Evolutionary conservation across 2,797 vertebrate species (phyloP).

Genomic region (Gallirallus australis): DNA sequence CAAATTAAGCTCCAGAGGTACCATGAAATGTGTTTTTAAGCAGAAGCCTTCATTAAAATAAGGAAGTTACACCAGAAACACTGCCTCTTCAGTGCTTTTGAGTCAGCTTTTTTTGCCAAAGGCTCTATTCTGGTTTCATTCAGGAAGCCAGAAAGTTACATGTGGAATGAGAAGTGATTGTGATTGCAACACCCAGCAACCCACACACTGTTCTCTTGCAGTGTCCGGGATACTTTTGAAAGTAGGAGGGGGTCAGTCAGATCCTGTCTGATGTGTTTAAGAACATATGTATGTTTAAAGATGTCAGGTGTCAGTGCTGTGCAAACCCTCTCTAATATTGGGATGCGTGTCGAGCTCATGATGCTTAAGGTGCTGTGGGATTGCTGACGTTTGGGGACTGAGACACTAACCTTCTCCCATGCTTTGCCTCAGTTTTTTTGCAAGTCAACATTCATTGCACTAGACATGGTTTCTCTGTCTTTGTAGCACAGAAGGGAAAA

Average conservation of each 20-base stretch:
- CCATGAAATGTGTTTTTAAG: background rate
- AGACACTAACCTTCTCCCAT: background rate
- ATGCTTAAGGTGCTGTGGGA: background rate
- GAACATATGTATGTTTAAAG: background rate
- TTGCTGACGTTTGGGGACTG: background rate
- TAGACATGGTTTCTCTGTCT: background rate
- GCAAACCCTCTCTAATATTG: background rate
- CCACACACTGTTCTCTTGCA: background rate
- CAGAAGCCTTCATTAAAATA: conserved; percentile 1
- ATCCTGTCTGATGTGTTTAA: background rate
- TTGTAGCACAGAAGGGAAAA: background rate
- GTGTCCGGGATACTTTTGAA: background rate
- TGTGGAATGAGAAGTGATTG: background rate
- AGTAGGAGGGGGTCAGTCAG: background rate
- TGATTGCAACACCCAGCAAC: background rate
- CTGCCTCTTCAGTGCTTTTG: background rate
- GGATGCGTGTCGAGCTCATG: accelerated
- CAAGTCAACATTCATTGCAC: background rate
- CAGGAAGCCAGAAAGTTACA: background rate
- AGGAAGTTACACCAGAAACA: background rate
- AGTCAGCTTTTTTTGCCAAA: background rate
- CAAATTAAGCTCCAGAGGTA: background rate
- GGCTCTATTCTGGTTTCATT: background rate
- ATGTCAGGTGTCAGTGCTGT: background rate
- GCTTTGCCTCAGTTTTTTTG: background rate